Percentiles rank a stretch among this genome's conserved stretches.
These are phyloP conservation scores for Drosophila melanogaster DNA, from an alignment of 1,140 invertebrate species.

Conservation along the genomic window DNA sequence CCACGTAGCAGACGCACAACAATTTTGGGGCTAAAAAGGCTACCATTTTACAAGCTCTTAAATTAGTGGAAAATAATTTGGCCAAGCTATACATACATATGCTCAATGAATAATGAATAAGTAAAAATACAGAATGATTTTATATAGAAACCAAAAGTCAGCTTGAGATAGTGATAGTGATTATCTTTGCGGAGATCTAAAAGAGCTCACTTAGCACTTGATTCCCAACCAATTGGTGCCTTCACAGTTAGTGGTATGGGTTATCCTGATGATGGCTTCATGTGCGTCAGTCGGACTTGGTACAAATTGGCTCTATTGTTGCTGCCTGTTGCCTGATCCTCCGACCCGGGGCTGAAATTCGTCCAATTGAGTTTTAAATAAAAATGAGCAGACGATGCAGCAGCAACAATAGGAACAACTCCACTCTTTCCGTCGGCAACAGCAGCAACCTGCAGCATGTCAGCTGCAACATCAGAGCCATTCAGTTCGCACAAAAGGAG, in stretches of 20 bases:
- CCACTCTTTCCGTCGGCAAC: slow-evolving; percentile 16
- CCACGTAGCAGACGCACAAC: neutral
- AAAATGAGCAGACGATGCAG: slow-evolving; percentile 49
- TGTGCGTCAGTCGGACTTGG: slow-evolving; percentile 38
- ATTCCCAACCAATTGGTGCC: slow-evolving; percentile 4
- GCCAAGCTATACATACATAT: too few relatives aligned
- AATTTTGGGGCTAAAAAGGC: neutral
- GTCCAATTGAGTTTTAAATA: slow-evolving; percentile 59
- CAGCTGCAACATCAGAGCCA: slow-evolving; percentile 44
- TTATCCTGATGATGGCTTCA: slow-evolving; percentile 18
- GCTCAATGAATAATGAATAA: too few relatives aligned
- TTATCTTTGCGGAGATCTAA: neutral
- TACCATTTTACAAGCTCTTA: neutral
- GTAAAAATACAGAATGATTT: too few relatives aligned
- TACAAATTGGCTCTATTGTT: slow-evolving; percentile 54
- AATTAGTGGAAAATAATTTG: neutral
- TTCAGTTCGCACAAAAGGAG: slow-evolving; percentile 58
- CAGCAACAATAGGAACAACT: slow-evolving; percentile 28
- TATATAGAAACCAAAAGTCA: too few relatives aligned
- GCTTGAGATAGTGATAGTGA: too few relatives aligned
- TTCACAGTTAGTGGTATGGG: slow-evolving; percentile 7
- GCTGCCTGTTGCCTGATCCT: slow-evolving; percentile 23
- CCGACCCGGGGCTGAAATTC: slow-evolving; percentile 43
- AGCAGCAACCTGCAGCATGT: slow-evolving; percentile 53
- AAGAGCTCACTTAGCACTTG: slow-evolving; percentile 10